Evolutionary conservation across 2,797 vertebrate species (phyloP), one percentile per base, ranked within the genome.

Genomic region (Cuculus canorus): DNA sequence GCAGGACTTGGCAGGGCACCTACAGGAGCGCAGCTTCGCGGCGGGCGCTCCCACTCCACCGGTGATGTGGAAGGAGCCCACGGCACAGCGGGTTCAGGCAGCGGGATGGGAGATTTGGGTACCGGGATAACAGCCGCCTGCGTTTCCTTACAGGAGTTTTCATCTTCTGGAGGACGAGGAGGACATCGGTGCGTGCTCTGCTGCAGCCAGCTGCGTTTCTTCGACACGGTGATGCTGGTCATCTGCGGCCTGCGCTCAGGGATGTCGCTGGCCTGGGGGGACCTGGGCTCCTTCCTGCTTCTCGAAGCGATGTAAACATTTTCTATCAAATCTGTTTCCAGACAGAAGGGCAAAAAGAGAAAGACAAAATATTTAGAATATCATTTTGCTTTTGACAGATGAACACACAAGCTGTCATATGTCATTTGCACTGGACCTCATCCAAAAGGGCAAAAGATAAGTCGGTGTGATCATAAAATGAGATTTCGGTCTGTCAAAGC

Each of bases 161-260:
- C 96, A 78, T 98, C 98, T 27, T 98, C 98, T 56, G 80, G 95
- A 83, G 90, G 71, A 82, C 96, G 96, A 76, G 97, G 86, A 84
- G 96, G 96, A 48, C 96, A 82, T 69, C 95, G 98, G 53, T 97
- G 97, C 3, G 98, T 97, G 96, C 99, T 99, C 97, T 99, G 99
- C 97, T 99, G 99, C 57, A 99, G 97, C 99, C 99, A 99, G 97
- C 99, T 99, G 63, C 99, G 99, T 91, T 99, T 99, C 97, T 99
- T 99, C 60, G 99, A 99, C 72, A 99, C 99, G 0, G 99, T 99
- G 91, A 99, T 99, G 97, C 98, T 98, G 97, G 98, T 99, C 93
- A 97, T 96, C 56, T 98, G 98, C 3, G 97, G 91, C 61, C 96
- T 97, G 60, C 73, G 93, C 69, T 96, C 95, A 0, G 96, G 95